phyloP scores from a whole-genome alignment of 2,888 invertebrate species.

The Drosophila demipolita region DNA sequence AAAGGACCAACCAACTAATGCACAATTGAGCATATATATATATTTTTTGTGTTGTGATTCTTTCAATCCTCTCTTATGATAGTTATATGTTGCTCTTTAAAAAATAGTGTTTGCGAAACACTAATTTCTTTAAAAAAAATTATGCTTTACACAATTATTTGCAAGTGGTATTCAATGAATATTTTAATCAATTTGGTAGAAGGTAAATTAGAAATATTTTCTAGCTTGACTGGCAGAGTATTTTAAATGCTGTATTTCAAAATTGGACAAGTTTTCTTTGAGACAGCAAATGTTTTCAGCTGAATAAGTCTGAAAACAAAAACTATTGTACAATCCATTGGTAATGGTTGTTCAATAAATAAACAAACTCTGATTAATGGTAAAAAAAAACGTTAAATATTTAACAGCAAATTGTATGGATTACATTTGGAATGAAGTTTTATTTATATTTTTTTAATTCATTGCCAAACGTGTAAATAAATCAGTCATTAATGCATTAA shows the following conservation, averaged over 20 bases:
- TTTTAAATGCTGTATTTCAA: not conserved
- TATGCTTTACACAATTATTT: not conserved
- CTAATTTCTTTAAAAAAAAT: too few species aligned
- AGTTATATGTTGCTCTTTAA: not conserved
- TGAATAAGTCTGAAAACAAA: constrained; percentile 21
- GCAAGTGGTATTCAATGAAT: not conserved
- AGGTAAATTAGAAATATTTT: not conserved
- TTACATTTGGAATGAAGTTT: not conserved
- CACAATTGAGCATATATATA: constrained; percentile 22
- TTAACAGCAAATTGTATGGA: constrained; percentile 29
- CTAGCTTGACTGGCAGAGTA: not conserved
- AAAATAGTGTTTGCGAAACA: not conserved
- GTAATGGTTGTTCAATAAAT: constrained; percentile 17
- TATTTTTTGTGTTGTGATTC: not conserved
- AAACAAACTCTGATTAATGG: constrained; percentile 37
- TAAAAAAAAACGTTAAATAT: constrained; percentile 17
- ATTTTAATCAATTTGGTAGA: too few species aligned
- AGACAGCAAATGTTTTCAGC: constrained; percentile 7
- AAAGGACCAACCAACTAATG: constrained; percentile 35
- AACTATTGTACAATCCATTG: constrained; percentile 18
- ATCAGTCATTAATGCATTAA: constrained; percentile 58
- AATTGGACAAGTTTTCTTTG: not conserved
- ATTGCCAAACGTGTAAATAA: constrained; percentile 47
- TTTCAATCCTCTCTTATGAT: constrained; percentile 4
- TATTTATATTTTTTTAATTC: constrained; percentile 14